Base-by-base conservation (phyloP, 1,140 invertebrate species). In the Rhopalosiphum maidis region DNA sequence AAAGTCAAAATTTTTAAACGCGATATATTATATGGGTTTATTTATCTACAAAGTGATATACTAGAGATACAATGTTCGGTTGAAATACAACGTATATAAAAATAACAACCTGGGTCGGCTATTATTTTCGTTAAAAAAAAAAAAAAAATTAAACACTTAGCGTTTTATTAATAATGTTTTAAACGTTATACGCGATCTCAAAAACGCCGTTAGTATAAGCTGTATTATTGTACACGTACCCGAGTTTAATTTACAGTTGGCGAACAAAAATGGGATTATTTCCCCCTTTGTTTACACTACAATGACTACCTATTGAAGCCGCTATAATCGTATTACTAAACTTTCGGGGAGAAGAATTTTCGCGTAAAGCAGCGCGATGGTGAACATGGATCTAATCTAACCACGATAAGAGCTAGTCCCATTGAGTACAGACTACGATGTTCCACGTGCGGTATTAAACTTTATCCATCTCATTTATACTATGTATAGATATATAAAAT, bases 111-210 rank as follows among this genome's bases (percentile, higher is more conserved):
- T 77, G 15, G 9, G 5, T 15, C 15, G 18, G n/a, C 30, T 77
- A 77, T 77, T n/a, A 77, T 77, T 77, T 77, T n/a, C 5, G 15
- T 15, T 0, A n/a, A 77, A 68, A 68, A n/a, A 51, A 68, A 48
- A 68, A 68, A n/a, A 68, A 68, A n/a, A 77, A 77, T 18, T n/a
- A n/a, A 77, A 77, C 30, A n/a, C 3, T 77, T 18, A 35, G 21
- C 60, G 30, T 77, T 77, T 77, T 68, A 77, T 77, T 77, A 77
- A 77, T 77, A n/a, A 77, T 35, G 60, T 77, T 77, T 77, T 77
- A 77, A 77, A 77, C 60, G 60, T 77, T 77, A n/a, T n/a, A 77
- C 30, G 60, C 60, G 15, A 77, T 77, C 60, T 77, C 15, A n/a
- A 77, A 77, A 77, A 77, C 60, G n/a, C 60, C n/a, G n/a, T 77